phyloP scores from a whole-genome alignment of 2,797 vertebrate species.

The Passerculus sandwichensis region DNA sequence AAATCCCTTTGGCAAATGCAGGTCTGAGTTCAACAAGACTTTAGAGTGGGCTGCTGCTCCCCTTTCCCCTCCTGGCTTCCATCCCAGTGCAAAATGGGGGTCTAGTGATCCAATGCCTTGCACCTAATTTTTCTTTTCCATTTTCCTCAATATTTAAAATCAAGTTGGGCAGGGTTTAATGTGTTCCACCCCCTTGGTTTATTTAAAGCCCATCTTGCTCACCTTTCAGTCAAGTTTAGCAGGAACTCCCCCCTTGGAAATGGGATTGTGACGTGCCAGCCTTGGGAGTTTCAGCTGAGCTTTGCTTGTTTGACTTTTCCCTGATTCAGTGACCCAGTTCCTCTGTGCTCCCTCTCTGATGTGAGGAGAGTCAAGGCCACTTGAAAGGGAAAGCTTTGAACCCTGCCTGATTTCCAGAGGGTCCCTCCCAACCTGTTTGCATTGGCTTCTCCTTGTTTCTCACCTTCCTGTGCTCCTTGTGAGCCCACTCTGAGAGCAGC shows the following conservation, averaged over 20 bases:
- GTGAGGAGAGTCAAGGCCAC: background rate
- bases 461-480: background rate
- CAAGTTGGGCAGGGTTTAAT: background rate
- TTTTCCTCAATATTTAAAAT: background rate
- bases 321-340: background rate
- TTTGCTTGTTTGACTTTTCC: constrained; percentile 1
- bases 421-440: background rate
- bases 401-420: background rate
- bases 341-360: background rate
- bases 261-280: background rate
- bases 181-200: background rate
- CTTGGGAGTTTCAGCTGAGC: background rate
- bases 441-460: background rate
- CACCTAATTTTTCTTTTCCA: background rate
- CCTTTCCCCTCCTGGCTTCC: background rate
- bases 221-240: background rate
- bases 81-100: background rate
- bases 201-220: background rate
- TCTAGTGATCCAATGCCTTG: background rate
- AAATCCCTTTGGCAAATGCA: background rate
- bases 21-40: background rate
- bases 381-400: background rate
- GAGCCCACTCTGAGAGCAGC: background rate
- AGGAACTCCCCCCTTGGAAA: background rate
- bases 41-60: background rate